Percentiles rank a stretch among this genome's conserved stretches.
These are phyloP conservation scores for Machimus atricapillus DNA, from an alignment of 2,888 invertebrate genomes.

Conservation along the genomic window DNA sequence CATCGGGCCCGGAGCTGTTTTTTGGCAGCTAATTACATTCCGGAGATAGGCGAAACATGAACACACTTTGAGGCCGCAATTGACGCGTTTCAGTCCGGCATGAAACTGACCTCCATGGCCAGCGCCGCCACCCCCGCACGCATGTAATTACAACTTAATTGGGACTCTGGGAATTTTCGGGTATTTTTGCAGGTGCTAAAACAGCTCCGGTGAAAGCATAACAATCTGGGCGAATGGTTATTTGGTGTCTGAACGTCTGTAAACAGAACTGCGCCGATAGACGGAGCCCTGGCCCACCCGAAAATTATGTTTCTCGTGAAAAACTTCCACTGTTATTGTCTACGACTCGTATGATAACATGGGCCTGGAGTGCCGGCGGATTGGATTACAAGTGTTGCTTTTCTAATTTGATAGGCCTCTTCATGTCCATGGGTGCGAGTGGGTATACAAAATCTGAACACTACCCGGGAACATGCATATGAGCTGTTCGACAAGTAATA, in stretches of 20 bases:
- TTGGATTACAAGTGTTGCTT: neutral
- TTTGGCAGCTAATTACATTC: conserved; percentile 7
- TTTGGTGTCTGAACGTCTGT: neutral
- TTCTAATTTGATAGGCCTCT: neutral
- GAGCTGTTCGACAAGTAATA: neutral
- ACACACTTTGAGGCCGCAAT: neutral
- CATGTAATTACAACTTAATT: conserved; percentile 18
- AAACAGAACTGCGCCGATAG: neutral
- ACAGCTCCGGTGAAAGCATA: neutral
- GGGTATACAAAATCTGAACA: neutral
- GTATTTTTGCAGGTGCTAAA: neutral
- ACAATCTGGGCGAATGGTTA: neutral
- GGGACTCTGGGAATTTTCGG: neutral
- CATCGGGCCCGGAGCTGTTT: neutral
- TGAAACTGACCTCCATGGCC: neutral
- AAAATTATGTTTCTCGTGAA: neutral
- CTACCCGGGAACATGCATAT: neutral
- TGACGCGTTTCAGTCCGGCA: neutral
- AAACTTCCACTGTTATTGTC: neutral
- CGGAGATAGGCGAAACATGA: neutral
- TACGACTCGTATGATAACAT: neutral
- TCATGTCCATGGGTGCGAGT: neutral
- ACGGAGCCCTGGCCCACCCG: neutral
- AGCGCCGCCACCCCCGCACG: neutral
- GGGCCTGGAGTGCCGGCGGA: neutral